Base-by-base conservation (phyloP, 2,888 invertebrate species). In the Pharmacophagus antenor region DNA sequence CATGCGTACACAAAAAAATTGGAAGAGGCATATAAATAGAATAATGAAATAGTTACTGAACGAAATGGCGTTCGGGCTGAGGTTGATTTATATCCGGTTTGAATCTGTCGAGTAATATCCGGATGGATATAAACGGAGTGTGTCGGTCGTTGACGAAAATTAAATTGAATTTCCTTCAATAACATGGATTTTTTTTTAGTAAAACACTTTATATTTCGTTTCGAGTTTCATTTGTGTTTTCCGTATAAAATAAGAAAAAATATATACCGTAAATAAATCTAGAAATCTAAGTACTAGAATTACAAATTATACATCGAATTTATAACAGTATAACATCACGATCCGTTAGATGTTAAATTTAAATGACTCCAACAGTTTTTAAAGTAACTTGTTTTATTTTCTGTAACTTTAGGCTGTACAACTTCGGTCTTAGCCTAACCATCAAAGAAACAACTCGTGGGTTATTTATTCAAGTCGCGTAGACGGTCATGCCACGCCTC, bases 11-110 rank as follows among this genome's bases (percentile, higher is more conserved):
- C 57, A 62, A 62, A 44, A 63, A 65, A 69, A 66, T 63, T 65
- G 62, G 68, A 71, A 64, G 67, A 70, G 71, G 74, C 21, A 47
- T 74, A 74, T 67, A 73, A 71, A 37, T 27, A 27, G 70, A 72
- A 67, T 72, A 71, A 72, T 75, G 76, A 75, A 73, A 71, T 72
- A 64, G 62, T 60, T 7, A 65, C n/a, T n/a, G n/a, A 65, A 66
- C 70, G 72, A 72, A 74, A 67, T 67, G 65, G 65, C 64, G 70
- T 69, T 72, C 67, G 66, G 65, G 65, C 65, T 62, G 66, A 71
- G 73, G 74, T 69, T 76, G 81, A 80, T 81, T 84, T 81, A 85
- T 82, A 78, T 82, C 85, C 85, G 81, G 80, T 72, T 79, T 73
- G 70, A 78, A 82, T 84, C 82, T 82, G 77, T 77, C 79, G 71